A percentile compares a stretch with the other conserved stretches of the same genome.
These are phyloP conservation scores for Corythaeola cristata DNA, from an alignment of 2,113 vertebrate genomes.

Conservation along the genomic window DNA sequence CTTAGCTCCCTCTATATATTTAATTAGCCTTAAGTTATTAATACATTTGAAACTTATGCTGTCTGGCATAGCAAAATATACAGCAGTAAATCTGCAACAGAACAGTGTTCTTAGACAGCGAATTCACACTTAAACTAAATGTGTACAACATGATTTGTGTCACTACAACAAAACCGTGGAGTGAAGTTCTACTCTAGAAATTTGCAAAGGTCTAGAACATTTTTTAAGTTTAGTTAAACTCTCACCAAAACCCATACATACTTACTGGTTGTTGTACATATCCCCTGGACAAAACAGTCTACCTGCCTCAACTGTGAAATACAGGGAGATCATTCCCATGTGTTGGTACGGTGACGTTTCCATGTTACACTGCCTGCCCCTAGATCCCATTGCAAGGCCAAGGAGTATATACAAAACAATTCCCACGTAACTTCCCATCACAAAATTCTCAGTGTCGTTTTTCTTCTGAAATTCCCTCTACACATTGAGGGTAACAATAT, in stretches of 20 bases:
- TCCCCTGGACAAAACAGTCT: neutral
- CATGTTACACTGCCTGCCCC: neutral
- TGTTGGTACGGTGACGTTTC: neutral
- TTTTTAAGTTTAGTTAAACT: neutral
- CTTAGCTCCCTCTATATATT: neutral
- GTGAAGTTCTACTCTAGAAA: neutral
- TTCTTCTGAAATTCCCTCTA: neutral
- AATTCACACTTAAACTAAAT: neutral
- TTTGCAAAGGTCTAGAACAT: neutral
- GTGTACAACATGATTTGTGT: neutral
- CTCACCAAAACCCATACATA: neutral
- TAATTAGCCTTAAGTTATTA: neutral
- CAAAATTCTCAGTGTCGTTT: neutral
- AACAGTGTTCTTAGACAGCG: neutral
- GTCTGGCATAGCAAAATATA: neutral
- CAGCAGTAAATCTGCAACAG: neutral
- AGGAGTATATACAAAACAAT: neutral
- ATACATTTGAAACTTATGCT: neutral
- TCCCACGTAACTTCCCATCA: neutral
- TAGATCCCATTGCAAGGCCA: neutral
- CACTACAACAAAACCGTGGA: neutral
- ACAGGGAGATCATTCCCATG: neutral
- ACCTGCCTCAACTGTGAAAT: neutral
- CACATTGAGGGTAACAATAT: neutral
- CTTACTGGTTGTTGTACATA: neutral